Base-by-base conservation (phyloP, 2,113 vertebrate genomes). In the Isichthys henryi region DNA sequence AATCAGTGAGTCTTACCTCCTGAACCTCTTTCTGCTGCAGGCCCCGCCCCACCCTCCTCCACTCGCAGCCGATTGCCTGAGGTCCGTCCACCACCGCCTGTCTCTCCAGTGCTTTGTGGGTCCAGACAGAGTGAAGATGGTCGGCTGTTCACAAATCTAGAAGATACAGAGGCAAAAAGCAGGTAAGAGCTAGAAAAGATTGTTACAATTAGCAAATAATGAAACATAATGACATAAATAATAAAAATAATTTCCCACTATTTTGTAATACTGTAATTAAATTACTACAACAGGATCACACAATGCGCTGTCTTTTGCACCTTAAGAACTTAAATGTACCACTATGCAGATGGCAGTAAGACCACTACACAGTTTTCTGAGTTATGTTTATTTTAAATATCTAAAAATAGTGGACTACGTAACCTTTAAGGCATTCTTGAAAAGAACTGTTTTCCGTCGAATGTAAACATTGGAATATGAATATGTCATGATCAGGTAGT, bases 121-220 rank as follows among this genome's bases (percentile, higher is more conserved):
- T 99, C 98, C 0, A 96, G 93, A 52, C 97, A 97, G 90, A 98
- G 96, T 0, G 98, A 97, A 83, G 98, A 99, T 92, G 98, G 97
- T 88, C 97, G 96, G 94, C 92, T 97, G 66, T 97, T 94, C 88
- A 93, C 97, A 95, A 98, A 99, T 94, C 98, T 99, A 94, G n/a
- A n/a, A 43, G 46, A 89, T 43, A 91, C 88, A 74, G 19, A 85
- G 19, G 17, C 19, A 46, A 58, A 86, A 88, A 45, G 35, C 56
- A 46, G 19, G 11, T 39, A 31, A 31, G 62, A 3, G 1, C 62
- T 52, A 23, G 13, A 86, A 13, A 17, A 49, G 49, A 84, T 23
- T 84, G 21, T 48, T 84, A 23, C 46, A 46, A 48, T 45, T 9
- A 48, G 19, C 39, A 84, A 84, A 48, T 48, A 48, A 23, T 82